Conservation (phyloP, 2,113 vertebrate genomes). For the Centrocercus urophasianus region DNA sequence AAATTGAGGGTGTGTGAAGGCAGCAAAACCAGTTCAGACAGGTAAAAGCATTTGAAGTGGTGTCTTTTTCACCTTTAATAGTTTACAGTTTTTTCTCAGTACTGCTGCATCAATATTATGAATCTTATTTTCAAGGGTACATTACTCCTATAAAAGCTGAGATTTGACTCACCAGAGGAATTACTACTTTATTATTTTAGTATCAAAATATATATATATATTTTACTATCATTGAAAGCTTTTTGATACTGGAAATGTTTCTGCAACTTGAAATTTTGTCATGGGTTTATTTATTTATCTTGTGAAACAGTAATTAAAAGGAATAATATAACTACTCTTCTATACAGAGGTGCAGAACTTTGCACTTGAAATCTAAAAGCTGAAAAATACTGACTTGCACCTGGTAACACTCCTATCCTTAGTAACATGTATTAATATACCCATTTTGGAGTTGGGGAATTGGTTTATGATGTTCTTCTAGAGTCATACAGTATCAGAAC, state of each 20-base stretch:
- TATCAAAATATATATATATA: background rate
- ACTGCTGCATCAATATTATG: conserved; percentile 49
- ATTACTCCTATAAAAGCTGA: conserved; percentile 23
- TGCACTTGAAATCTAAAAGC: background rate
- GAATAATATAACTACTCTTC: background rate
- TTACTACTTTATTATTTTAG: background rate
- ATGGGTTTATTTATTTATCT: background rate
- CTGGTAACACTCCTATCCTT: background rate
- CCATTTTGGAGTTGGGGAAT: background rate
- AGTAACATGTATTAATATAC: background rate
- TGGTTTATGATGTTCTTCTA: background rate
- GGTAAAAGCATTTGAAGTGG: conserved; percentile 63
- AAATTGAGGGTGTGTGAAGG: conserved; percentile 74
- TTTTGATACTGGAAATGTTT: background rate
- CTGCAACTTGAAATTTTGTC: background rate
- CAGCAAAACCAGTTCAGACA: conserved; percentile 70
- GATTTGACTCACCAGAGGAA: background rate
- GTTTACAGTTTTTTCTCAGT: conserved; percentile 18
- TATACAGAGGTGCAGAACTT: background rate
- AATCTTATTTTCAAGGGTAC: conserved; percentile 36
- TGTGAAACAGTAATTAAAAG: background rate
- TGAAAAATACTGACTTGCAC: background rate
- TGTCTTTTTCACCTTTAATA: conserved; percentile 45
- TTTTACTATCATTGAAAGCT: background rate
- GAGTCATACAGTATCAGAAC: background rate